phyloP scores from a whole-genome alignment of 2,113 vertebrate genomes.

The Eira barbara region DNA sequence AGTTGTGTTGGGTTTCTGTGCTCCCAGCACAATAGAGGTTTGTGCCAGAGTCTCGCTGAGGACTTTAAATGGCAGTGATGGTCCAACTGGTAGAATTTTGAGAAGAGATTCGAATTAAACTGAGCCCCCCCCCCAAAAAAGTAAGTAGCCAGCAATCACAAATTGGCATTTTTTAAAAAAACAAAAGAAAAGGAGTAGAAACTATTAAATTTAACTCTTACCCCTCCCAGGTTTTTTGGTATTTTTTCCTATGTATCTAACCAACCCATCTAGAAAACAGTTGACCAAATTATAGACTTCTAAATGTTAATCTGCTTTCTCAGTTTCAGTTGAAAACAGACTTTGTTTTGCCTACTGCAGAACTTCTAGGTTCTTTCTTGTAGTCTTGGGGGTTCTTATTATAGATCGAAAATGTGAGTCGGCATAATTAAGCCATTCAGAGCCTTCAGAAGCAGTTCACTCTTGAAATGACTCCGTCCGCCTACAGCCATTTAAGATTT shows the following conservation, averaged over 20 bases:
- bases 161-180: not conserved
- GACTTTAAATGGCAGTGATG: not conserved
- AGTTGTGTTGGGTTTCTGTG: constrained; percentile 21
- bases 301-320: constrained; percentile 81
- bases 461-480: constrained; percentile 85
- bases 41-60: not conserved
- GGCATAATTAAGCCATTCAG: constrained; percentile 82
- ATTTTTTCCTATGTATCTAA: constrained; percentile 60
- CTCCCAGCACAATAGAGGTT: not conserved
- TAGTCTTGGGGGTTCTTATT: constrained; percentile 81
- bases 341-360: constrained; percentile 84
- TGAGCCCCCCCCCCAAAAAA: not conserved
- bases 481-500: constrained; percentile 84
- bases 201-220: not conserved
- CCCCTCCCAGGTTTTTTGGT: not conserved
- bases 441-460: constrained; percentile 78
- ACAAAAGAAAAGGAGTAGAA: not conserved
- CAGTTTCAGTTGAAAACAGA: constrained; percentile 82
- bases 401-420: constrained; percentile 88
- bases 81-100: not conserved
- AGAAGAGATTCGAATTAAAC: not conserved
- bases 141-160: not conserved
- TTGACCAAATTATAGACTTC: constrained; percentile 83
- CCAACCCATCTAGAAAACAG: constrained; percentile 82
- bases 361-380: constrained; percentile 86